Conservation (phyloP, 2,113 vertebrate genomes). For the Brachyhypopomus occidentalis region DNA sequence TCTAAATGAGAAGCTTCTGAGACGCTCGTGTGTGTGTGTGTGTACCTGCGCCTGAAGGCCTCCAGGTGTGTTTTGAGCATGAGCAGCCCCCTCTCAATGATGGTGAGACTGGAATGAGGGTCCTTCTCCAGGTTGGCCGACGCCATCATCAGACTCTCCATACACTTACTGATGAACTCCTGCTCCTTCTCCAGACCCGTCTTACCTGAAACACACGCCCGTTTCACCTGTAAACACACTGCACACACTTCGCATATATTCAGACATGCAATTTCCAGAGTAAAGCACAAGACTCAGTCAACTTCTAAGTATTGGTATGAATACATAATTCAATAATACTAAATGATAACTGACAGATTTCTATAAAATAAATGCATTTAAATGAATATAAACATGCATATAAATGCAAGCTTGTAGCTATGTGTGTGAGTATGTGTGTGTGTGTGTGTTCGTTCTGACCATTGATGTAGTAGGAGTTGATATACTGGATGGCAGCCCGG, state of each 20-base stretch:
- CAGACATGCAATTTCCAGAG: too few relatives aligned
- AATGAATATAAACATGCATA: too few relatives aligned
- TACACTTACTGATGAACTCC: slow-evolving; percentile 99
- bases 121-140: slow-evolving; percentile 95
- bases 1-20: too few relatives aligned
- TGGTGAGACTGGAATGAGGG: slow-evolving; percentile 90
- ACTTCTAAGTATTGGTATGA: too few relatives aligned
- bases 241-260: neutral
- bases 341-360: too few relatives aligned
- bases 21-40: neutral
- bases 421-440: neutral
- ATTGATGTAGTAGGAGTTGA: slow-evolving; percentile 99
- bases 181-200: slow-evolving; percentile 97
- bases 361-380: too few relatives aligned
- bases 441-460: slow-evolving; percentile 72
- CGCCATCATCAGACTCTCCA: slow-evolving; percentile 97
- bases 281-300: too few relatives aligned
- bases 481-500: slow-evolving; percentile 97
- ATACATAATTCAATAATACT: too few relatives aligned
- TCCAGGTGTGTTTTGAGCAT: slow-evolving; percentile 99
- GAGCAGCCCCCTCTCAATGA: slow-evolving; percentile 96
- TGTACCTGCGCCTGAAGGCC: slow-evolving; percentile 94
- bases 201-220: slow-evolving; percentile 78
- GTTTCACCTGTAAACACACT: neutral
- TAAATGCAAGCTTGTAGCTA: too few relatives aligned